A percentile compares a stretch with the other conserved stretches of the same genome.
phyloP scores from a whole-genome alignment of 1,140 invertebrate genomes.

The Dendrolimus kikuchii region DNA sequence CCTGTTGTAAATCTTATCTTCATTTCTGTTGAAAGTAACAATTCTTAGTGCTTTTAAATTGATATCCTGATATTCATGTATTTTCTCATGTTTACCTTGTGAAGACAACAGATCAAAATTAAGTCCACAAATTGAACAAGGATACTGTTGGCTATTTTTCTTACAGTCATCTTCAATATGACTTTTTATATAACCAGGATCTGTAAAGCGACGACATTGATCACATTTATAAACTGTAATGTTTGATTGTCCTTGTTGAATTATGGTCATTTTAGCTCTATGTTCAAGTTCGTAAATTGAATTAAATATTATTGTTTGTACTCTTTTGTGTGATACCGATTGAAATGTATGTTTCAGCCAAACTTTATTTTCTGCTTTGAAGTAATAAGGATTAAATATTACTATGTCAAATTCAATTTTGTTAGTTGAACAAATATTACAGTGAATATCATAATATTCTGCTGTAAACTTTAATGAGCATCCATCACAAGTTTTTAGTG shows the following conservation, averaged over 20 bases:
- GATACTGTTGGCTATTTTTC: conserved; percentile 17
- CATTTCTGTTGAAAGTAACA: conserved; percentile 33
- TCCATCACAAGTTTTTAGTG: conserved; percentile 17
- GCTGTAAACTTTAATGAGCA: conserved; percentile 28
- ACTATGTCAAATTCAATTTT: conserved; percentile 11
- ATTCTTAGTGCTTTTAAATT: conserved; percentile 29
- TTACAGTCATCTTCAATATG: conserved; percentile 21
- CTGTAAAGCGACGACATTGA: conserved; percentile 34
- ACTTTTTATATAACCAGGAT: conserved; percentile 21
- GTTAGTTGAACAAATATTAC: conserved; percentile 18
- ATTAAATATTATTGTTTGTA: conserved; percentile 22
- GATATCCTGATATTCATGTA: conserved; percentile 20
- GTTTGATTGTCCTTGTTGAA: conserved; percentile 28
- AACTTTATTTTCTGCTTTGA: conserved; percentile 29
- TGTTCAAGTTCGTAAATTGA: conserved; percentile 41
- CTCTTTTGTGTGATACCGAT: conserved; percentile 12
- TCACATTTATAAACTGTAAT: conserved; percentile 41
- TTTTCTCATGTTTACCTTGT: conserved; percentile 22
- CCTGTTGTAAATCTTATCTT: conserved; percentile 27
- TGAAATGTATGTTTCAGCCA: conserved; percentile 42
- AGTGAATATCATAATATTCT: conserved; percentile 20
- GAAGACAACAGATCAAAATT: too few species aligned
- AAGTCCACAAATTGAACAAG: conserved; percentile 32
- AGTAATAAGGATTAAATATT: conserved; percentile 36
- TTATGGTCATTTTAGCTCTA: conserved; percentile 37